Percentiles rank a stretch among this genome's conserved stretches.
Conservation (phyloP, 1,140 invertebrate genomes). For the Macrotrachela quadricornifera region DNA sequence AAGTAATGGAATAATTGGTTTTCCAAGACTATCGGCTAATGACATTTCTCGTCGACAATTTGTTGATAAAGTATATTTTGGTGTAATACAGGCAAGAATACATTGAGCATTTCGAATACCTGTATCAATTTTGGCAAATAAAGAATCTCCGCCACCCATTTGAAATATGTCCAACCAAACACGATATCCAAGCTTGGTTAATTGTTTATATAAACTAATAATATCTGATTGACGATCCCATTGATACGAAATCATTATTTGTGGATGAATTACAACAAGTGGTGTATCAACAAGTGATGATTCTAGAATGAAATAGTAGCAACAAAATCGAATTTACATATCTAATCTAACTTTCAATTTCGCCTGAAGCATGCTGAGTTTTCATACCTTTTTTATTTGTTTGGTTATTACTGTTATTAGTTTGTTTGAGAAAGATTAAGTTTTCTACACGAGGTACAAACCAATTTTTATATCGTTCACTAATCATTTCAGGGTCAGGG, state of each 20-base stretch:
- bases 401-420: background rate
- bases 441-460: slow-evolving; percentile 17
- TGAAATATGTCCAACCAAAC: slow-evolving; percentile 27
- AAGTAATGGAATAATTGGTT: slow-evolving; percentile 21
- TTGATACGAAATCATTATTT: slow-evolving; percentile 24
- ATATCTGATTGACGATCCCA: slow-evolving; percentile 25
- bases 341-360: no score
- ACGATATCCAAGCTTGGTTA: slow-evolving; percentile 15
- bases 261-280: slow-evolving; percentile 6
- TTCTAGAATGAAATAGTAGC: background rate
- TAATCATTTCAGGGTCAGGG: slow-evolving; percentile 12
- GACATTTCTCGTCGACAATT: slow-evolving; percentile 22
- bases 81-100: slow-evolving; percentile 19
- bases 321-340: no score
- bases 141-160: slow-evolving; percentile 26
- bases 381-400: no score
- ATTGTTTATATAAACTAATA: slow-evolving; percentile 14
- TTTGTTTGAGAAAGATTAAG: slow-evolving; percentile 13
- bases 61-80: slow-evolving; percentile 20
- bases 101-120: slow-evolving; percentile 19
- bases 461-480: slow-evolving; percentile 16
- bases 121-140: slow-evolving; percentile 25
- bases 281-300: background rate
- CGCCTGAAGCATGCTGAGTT: no score
- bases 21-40: slow-evolving; percentile 19